These are phyloP conservation scores for Melieria picta DNA, from an alignment of 2,888 invertebrate species.

Conservation along the genomic window DNA sequence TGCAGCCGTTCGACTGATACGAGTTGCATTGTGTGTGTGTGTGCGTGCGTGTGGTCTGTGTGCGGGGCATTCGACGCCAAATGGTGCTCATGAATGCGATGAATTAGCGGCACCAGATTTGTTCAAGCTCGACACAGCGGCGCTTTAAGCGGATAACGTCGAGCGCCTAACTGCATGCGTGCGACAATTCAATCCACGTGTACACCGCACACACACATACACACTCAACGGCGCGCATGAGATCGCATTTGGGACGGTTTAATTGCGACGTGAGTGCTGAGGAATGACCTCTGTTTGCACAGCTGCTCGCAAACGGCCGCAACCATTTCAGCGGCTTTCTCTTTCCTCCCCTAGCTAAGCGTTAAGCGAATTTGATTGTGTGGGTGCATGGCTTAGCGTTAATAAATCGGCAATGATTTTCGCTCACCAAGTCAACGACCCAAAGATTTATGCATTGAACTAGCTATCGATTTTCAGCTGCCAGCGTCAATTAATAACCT, in stretches of 20 bases:
- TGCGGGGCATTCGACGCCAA: slow-evolving; percentile 25
- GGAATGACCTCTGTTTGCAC: neutral
- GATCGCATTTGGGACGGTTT: too few relatives aligned
- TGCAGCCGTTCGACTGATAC: too few relatives aligned
- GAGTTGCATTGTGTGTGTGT: too few relatives aligned
- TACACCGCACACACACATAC: neutral
- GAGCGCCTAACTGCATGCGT: neutral
- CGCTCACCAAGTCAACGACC: too few relatives aligned
- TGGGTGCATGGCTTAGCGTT: too few relatives aligned
- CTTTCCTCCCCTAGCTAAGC: too few relatives aligned
- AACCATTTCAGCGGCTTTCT: too few relatives aligned
- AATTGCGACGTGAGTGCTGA: neutral
- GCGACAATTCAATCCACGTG: neutral
- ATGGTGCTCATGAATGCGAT: slow-evolving; percentile 39
- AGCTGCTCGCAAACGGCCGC: slow-evolving; percentile 1
- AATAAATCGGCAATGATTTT: too few relatives aligned
- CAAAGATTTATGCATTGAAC: too few relatives aligned
- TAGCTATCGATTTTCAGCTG: too few relatives aligned
- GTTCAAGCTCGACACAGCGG: neutral
- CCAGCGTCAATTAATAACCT: too few relatives aligned
- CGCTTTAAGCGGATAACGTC: slow-evolving; percentile 16
- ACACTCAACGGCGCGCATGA: neutral
- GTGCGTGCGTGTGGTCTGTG: neutral
- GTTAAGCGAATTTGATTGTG: too few relatives aligned
- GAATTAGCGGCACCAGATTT: slow-evolving; percentile 30